A percentile compares a stretch with the other conserved stretches of the same genome.
These are phyloP conservation scores for Oncorhynchus tshawytscha DNA, from an alignment of 2,113 vertebrate genomes.

Conservation along the genomic window DNA sequence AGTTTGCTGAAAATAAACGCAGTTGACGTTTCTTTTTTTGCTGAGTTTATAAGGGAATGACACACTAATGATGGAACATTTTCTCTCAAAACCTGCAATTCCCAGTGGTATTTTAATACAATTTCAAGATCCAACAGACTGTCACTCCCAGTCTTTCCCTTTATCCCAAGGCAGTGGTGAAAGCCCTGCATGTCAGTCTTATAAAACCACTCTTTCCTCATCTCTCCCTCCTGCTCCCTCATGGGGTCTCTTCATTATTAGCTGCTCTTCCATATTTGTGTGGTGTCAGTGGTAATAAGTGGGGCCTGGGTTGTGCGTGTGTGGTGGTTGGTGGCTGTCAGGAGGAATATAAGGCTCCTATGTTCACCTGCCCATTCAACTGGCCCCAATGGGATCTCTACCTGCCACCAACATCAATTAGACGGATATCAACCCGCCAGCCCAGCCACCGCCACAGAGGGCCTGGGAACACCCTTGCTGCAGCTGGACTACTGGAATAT, in stretches of 20 bases:
- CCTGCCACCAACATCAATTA: slow-evolving; percentile 55
- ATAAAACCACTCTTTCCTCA: slow-evolving; percentile 33
- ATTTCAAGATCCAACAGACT: neutral
- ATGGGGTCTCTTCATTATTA: slow-evolving; percentile 48
- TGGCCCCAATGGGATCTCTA: slow-evolving; percentile 37
- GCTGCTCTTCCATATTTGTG: slow-evolving; percentile 54
- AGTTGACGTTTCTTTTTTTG: too few relatives aligned
- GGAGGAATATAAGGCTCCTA: slow-evolving; percentile 40
- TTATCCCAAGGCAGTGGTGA: neutral
- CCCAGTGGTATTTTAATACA: neutral
- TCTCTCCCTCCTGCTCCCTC: slow-evolving; percentile 46
- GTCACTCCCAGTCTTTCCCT: neutral
- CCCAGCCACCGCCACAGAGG: slow-evolving; percentile 30
- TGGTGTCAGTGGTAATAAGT: slow-evolving; percentile 64
- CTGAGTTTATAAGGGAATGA: too few relatives aligned
- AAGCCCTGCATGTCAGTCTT: slow-evolving; percentile 36
- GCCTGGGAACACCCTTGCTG: neutral
- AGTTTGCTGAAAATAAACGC: too few relatives aligned
- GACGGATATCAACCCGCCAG: neutral
- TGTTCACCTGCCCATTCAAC: slow-evolving; percentile 4
- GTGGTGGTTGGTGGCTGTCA: slow-evolving; percentile 49
- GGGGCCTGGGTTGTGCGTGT: slow-evolving; percentile 32
- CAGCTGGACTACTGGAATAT: neutral
- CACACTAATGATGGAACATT: too few relatives aligned
- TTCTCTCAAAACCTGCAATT: neutral